Percentiles rank a stretch among this genome's conserved stretches.
These are phyloP conservation scores for Callimorpha dominula DNA, from an alignment of 2,888 invertebrate species.

Conservation along the genomic window DNA sequence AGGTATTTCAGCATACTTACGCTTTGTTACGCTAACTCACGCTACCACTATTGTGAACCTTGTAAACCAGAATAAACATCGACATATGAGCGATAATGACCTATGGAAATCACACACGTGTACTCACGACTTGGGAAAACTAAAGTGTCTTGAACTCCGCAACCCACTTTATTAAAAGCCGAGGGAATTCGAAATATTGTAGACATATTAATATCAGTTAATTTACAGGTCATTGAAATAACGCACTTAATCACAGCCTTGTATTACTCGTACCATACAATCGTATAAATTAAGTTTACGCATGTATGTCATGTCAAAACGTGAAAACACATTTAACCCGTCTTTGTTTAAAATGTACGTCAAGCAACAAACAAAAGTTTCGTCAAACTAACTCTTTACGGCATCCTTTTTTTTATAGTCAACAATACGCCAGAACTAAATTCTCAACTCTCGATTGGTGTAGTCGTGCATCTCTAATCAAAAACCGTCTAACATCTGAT, in stretches of 20 bases:
- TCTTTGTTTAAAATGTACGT: slow-evolving; percentile 62
- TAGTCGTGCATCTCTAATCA: slow-evolving; percentile 79
- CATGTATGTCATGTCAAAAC: slow-evolving; percentile 46
- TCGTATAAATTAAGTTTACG: slow-evolving; percentile 23
- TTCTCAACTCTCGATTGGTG: slow-evolving; percentile 48
- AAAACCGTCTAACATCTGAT: slow-evolving; percentile 73
- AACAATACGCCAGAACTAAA: slow-evolving; percentile 53
- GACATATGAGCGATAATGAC: not conserved
- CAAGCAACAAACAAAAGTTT: slow-evolving; percentile 33
- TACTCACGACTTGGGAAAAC: not conserved
- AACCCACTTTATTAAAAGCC: not conserved
- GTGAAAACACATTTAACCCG: slow-evolving; percentile 67
- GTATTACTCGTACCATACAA: slow-evolving; percentile 37
- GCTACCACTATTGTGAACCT: not conserved
- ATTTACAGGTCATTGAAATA: slow-evolving; percentile 38
- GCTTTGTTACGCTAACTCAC: not conserved
- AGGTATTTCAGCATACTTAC: not conserved
- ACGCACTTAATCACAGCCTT: slow-evolving; percentile 46
- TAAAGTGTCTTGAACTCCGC: not conserved
- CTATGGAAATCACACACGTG: not conserved
- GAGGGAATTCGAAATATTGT: not conserved
- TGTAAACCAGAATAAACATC: not conserved
- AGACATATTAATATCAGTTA: not conserved
- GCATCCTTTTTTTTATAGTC: slow-evolving; percentile 61
- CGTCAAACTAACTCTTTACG: slow-evolving; percentile 50